phyloP scores from a whole-genome alignment of 2,888 invertebrate species.

The Lamellibrachia columna region DNA sequence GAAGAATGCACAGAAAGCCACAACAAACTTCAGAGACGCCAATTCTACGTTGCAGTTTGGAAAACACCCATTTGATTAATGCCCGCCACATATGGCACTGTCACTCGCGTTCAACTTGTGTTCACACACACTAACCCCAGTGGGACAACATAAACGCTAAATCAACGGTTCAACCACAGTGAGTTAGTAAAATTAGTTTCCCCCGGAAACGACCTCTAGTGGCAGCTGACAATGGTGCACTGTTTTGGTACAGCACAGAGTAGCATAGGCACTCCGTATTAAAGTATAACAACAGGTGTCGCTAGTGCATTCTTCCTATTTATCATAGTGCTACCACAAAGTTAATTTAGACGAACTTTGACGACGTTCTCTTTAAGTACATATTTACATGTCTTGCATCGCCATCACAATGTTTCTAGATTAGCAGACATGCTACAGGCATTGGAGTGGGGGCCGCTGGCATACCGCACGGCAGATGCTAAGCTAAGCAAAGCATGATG shows the following conservation, averaged over 20 bases:
- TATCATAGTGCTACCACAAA: conserved; percentile 1
- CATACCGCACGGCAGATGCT: too few relatives aligned
- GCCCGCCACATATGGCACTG: neutral
- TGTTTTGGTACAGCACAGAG: neutral
- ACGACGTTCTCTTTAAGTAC: neutral
- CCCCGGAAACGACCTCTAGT: neutral
- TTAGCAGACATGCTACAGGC: too few relatives aligned
- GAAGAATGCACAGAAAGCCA: neutral
- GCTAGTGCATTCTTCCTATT: neutral
- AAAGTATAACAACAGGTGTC: neutral
- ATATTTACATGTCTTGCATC: neutral
- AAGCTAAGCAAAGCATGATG: too few relatives aligned
- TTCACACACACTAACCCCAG: neutral
- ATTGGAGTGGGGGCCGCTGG: too few relatives aligned
- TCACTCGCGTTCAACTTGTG: neutral
- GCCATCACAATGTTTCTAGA: too few relatives aligned
- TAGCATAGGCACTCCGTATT: neutral
- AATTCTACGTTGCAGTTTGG: neutral
- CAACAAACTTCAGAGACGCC: neutral
- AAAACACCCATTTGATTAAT: neutral
- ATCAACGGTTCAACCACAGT: neutral
- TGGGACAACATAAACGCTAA: neutral
- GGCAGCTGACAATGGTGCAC: neutral
- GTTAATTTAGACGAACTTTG: neutral
- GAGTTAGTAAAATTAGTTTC: neutral